Base-by-base conservation (phyloP, 2,888 invertebrate genomes). In the Brachypalpus laphriformis region DNA sequence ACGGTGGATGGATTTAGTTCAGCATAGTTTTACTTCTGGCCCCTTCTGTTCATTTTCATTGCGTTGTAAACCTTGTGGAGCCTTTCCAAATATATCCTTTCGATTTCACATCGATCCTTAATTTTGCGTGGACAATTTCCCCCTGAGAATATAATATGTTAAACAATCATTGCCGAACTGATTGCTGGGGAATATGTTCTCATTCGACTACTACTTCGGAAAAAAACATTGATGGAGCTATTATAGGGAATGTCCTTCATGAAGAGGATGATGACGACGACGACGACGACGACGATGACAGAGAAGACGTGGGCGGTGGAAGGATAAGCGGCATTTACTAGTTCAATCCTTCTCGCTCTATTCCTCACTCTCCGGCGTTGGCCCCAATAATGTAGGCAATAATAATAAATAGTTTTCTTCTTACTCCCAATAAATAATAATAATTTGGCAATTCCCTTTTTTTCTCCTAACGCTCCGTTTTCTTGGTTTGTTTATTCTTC, bases 71-170 rank as follows among this genome's bases (percentile, higher is more conserved):
- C 20, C 61, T 42, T 22, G 42, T 22, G 31, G 25, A 20, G 14
- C 49, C 11, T 14, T 45, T 56, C 61, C 56, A 37, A 37, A 31
- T 1, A 71, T 71, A 66, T 74, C 63, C 74, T 65, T 54, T 75
- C 75, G 82, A 82, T 82, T 76, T 83, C 63, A 16, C 8, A 78
- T 78, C 49, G 63, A 78, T 63, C 56, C 61, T 49, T 78, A 68
- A 78, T 78, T 66, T 49, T 47, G 40, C 47, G 47, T 59, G 51
- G 57, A 57, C 68, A 70, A 70, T 78, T 74, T 74, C 14, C 57
- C 42, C 56, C 51, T 45, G 37, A 22, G 45, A 56, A 66, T 45
- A 49, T 59, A 66, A 45, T 45, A 83, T 74, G 83, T 68, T 70
- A 57, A 78, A 42, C 72, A 83, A 83, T 78, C 72, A 74, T 74